phyloP scores from a whole-genome alignment of 2,888 invertebrate genomes.

The Mythimna impura region DNA sequence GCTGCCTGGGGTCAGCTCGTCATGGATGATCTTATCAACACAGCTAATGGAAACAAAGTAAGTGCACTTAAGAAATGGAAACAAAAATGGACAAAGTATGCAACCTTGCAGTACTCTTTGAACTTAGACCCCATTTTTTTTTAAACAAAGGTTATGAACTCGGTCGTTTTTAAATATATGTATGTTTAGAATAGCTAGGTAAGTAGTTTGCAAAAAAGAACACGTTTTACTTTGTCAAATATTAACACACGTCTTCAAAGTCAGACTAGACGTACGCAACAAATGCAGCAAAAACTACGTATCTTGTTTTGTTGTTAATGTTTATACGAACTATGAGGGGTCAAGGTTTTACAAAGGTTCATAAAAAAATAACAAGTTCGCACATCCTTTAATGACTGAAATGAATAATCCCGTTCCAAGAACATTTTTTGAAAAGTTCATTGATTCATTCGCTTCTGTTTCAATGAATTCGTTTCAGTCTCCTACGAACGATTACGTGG shows the following conservation, averaged over 20 bases:
- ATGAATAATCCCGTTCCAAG: conserved; percentile 18
- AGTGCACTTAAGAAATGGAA: conserved; percentile 16
- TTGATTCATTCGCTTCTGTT: conserved; percentile 45
- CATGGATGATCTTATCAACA: conserved; percentile 93
- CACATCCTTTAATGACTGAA: conserved; percentile 23
- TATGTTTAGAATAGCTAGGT: conserved; percentile 3
- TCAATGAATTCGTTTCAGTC: conserved; percentile 49
- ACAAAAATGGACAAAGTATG: conserved; percentile 32
- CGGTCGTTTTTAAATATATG: conserved; percentile 8
- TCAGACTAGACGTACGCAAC: conserved; percentile 6
- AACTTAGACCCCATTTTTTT: conserved; percentile 9
- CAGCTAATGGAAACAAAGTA: conserved; percentile 91
- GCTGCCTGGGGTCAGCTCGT: conserved; percentile 95
- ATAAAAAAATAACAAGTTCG: conserved; percentile 15
- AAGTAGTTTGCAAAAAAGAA: conserved; percentile 17
- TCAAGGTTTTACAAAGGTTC: conserved; percentile 43
- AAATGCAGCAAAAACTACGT: conserved; percentile 23
- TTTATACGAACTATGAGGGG: conserved; percentile 25
- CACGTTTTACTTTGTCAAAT: conserved; percentile 25
- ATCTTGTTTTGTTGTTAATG: conserved; percentile 22
- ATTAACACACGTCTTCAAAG: conserved; percentile 15
- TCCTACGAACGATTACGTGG: conserved; percentile 51
- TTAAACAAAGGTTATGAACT: conserved; percentile 1
- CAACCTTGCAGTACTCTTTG: conserved; percentile 49
- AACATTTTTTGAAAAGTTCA: conserved; percentile 38